Evolutionary conservation across 1,140 invertebrate species (phyloP).

Genomic region (Heliconius hewitsoni): DNA sequence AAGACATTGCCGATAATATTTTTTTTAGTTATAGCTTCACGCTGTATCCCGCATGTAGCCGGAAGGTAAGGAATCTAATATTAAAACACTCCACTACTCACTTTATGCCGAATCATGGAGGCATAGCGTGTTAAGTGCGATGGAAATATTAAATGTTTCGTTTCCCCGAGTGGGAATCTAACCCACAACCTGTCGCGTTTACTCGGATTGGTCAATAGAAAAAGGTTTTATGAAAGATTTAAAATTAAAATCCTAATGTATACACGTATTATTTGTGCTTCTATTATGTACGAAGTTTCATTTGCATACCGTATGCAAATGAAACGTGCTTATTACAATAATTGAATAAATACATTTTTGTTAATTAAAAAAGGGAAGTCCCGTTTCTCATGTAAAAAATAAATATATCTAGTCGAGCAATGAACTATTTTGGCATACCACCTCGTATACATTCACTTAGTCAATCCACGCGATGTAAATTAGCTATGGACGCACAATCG

Average conservation of each 20-base stretch:
- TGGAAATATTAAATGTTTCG: too few relatives aligned
- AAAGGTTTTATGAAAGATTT: not conserved
- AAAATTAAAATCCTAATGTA: not conserved
- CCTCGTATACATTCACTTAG: constrained; percentile 31
- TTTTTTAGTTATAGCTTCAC: too few relatives aligned
- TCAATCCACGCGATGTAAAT: constrained; percentile 36
- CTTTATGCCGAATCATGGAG: too few relatives aligned
- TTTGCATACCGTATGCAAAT: not conserved
- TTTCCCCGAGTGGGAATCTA: too few relatives aligned
- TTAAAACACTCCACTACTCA: too few relatives aligned
- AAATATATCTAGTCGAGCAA: constrained; percentile 13
- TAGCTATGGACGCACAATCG: constrained; percentile 34
- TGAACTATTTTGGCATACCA: constrained; percentile 27
- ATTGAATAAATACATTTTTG: not conserved
- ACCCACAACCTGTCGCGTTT: too few relatives aligned
- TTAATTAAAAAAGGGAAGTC: constrained; percentile 2
- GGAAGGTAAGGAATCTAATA: too few relatives aligned
- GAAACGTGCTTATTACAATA: not conserved
- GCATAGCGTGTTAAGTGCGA: too few relatives aligned
- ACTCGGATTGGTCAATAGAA: not conserved
- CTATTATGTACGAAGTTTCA: not conserved
- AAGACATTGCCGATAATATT: not conserved
- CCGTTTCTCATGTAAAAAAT: constrained; percentile 6
- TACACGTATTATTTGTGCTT: not conserved
- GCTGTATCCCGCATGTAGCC: too few relatives aligned